A percentile compares a stretch with the other conserved stretches of the same genome.
Evolutionary conservation across 2,888 invertebrate species (phyloP).

Genomic region (Apantesis nais): DNA sequence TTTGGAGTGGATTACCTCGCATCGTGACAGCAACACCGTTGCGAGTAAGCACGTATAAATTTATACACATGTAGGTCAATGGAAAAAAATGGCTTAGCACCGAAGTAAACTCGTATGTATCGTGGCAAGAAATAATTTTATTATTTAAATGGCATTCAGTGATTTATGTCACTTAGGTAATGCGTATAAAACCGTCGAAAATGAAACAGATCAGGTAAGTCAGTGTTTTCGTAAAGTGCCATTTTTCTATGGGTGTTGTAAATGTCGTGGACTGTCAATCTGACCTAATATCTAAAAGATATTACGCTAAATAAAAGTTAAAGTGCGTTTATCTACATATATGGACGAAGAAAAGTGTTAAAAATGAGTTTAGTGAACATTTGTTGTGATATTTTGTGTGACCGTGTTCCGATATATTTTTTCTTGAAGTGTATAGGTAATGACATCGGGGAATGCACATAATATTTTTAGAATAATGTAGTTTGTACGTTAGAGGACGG

Average conservation of each 20-base stretch:
- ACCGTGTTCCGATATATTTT: conserved; percentile 43
- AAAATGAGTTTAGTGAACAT: conserved; percentile 36
- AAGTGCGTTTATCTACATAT: conserved; percentile 45
- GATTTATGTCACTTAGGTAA: conserved; percentile 84
- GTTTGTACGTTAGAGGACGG: conserved; percentile 77
- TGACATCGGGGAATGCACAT: conserved; percentile 79
- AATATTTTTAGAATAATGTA: conserved; percentile 85
- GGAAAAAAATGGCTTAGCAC: conserved; percentile 84
- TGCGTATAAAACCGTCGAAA: conserved; percentile 83
- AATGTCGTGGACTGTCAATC: conserved; percentile 81
- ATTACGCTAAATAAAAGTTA: conserved; percentile 59
- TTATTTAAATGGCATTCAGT: conserved; percentile 86
- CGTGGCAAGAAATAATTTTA: conserved; percentile 83
- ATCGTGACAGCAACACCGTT: conserved; percentile 76
- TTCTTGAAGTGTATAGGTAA: conserved; percentile 59
- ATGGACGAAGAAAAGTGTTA: conserved; percentile 39
- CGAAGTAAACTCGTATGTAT: conserved; percentile 79
- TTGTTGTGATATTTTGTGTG: conserved; percentile 45
- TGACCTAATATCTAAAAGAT: conserved; percentile 79
- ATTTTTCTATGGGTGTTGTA: conserved; percentile 76
- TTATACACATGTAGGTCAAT: conserved; percentile 85
- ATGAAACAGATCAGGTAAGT: conserved; percentile 83
- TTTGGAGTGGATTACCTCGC: conserved; percentile 39
- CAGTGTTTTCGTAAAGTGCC: conserved; percentile 64
- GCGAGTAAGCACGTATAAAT: conserved; percentile 75